These are phyloP conservation scores for Cheilosia soror DNA, from an alignment of 2,888 invertebrate genomes.

Conservation along the genomic window DNA sequence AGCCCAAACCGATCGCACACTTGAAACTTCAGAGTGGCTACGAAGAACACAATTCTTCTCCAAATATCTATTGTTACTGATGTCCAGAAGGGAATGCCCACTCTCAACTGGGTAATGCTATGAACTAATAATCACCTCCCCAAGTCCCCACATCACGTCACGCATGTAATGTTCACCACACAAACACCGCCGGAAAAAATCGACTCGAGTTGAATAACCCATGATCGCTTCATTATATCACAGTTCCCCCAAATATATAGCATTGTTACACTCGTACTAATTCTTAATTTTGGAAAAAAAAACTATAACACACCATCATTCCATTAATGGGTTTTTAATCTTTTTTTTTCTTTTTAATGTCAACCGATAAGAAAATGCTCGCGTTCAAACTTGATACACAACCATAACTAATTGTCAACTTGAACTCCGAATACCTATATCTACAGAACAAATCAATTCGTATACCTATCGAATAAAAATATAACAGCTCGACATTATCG, in stretches of 20 bases:
- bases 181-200: not conserved
- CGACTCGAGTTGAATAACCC: conserved; percentile 27
- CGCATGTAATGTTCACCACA: too few relatives aligned
- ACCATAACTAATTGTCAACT: conserved; percentile 57
- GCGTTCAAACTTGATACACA: conserved; percentile 28
- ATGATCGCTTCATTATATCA: conserved; percentile 27
- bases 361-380: conserved; percentile 50
- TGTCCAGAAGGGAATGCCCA: too few relatives aligned
- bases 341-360: conserved; percentile 25
- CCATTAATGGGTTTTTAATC: conserved; percentile 62
- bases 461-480: conserved; percentile 20
- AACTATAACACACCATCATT: conserved; percentile 34
- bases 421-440: not conserved
- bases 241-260: conserved; percentile 15
- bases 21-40: too few relatives aligned
- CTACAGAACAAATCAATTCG: conserved; percentile 62
- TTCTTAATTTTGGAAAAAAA: conserved; percentile 30
- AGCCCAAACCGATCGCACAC: too few relatives aligned
- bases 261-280: not conserved
- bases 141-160: too few relatives aligned
- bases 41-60: too few relatives aligned
- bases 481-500: conserved; percentile 49
- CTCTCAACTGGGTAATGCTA: too few relatives aligned
- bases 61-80: too few relatives aligned
- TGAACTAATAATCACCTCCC: too few relatives aligned